Evolutionary conservation across 2,888 invertebrate genomes (phyloP).

Genomic region (Flexamia atlantica): DNA sequence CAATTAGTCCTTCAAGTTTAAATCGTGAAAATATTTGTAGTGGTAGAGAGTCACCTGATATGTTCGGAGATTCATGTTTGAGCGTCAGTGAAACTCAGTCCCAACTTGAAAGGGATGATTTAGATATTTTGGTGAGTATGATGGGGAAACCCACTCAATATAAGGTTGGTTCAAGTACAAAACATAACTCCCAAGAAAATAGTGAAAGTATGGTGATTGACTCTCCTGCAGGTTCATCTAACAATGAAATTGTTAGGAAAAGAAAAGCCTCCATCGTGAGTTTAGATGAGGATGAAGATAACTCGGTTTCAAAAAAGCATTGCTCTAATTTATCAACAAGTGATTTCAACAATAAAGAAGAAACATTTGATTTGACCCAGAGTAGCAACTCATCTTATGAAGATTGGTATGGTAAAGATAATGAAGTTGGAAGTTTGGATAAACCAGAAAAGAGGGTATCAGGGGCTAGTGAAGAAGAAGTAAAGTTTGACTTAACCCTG

Average conservation of each 20-base stretch:
- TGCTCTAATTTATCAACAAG: not conserved
- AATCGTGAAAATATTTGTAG: not conserved
- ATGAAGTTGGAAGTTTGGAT: not conserved
- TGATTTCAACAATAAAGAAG: not conserved
- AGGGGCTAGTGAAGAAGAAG: not conserved
- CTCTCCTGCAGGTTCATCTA: not conserved
- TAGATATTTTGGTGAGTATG: slow-evolving; percentile 49
- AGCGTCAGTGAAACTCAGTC: not conserved
- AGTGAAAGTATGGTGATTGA: not conserved
- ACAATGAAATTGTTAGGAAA: not conserved
- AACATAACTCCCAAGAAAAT: not conserved
- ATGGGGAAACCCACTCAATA: slow-evolving; percentile 37
- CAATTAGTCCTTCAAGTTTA: not conserved
- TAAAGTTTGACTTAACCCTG: slow-evolving; percentile 19
- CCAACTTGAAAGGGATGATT: not conserved
- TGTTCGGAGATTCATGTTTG: slow-evolving; percentile 67
- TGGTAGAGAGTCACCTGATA: slow-evolving; percentile 68
- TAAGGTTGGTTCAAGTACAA: not conserved
- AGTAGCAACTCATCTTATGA: slow-evolving; percentile 2
- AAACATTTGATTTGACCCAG: slow-evolving; percentile 15
- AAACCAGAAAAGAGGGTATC: not conserved
- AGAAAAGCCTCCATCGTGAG: slow-evolving; percentile 29
- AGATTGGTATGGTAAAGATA: not conserved
- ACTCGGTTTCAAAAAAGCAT: not conserved
- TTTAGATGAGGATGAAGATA: slow-evolving; percentile 33